Evolutionary conservation across 2,113 vertebrate species (phyloP), one percentile per base, ranked within the genome.

Genomic region (Aphyosemion australe): DNA sequence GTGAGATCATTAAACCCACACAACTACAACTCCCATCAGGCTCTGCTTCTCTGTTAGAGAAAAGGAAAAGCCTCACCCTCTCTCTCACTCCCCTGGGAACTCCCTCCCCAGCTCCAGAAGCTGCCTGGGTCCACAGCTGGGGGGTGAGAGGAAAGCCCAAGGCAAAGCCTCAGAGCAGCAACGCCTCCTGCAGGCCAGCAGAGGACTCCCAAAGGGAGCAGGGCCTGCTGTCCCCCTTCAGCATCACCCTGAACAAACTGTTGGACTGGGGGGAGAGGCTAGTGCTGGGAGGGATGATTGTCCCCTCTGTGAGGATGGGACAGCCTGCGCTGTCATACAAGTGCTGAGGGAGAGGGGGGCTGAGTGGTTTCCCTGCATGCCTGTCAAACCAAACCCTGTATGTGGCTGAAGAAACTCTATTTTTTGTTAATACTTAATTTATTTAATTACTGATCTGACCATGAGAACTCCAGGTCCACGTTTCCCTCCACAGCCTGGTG

Each of bases 251-350:
- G 26, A 92, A 76, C 78, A 92, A 88, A 69, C 76, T 93, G 67
- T 65, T 93, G 52, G 84, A 65, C 43, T 93, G 92, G 92, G 92
- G 92, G 9, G 92, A 91, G 76, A 77, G 87, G 54, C 13, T 92
- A 51, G 80, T 93, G 69, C 81, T 93, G 1, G 90, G 88, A 6
- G 85, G 86, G 31, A 14, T 89, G 5, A 85, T 91, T 3, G 69
- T 84, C 6, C 85, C 84, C 18, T 86, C 90, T 1, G 84, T 93
- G 15, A 90, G 82, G 78, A 79, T 92, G 78, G 91, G 88, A 59
- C 90, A 88, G 72, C 82, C 90, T 0, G 74, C 88, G 0, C 69
- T 93, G 49, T 90, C 89, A 0, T 91, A 91, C 64, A 80, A 79
- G 41, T 92, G 89, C 83, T 92, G 86, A 93, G 43, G 26, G 32